Base-by-base conservation (phyloP, 1,140 invertebrate species). In the Pygmarrhopalites habei region DNA sequence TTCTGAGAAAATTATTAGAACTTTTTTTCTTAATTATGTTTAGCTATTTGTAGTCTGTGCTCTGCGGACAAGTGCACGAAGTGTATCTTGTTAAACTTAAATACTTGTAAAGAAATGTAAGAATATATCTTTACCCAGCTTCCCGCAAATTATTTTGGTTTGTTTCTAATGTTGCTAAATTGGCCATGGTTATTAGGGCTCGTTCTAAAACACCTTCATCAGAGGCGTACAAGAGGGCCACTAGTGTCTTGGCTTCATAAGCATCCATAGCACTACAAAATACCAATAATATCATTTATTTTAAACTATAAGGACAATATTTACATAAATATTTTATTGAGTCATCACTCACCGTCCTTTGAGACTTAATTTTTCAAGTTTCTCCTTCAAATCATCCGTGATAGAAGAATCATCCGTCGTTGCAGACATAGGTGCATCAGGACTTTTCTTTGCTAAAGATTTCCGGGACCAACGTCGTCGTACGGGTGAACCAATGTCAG, bases 71-170 rank as follows among this genome's bases (percentile, higher is more conserved):
- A n/a, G n/a, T n/a, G n/a, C n/a, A n/a, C n/a, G n/a, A n/a, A n/a
- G n/a, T n/a, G n/a, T n/a, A n/a, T n/a, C n/a, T n/a, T n/a, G n/a
- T n/a, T n/a, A n/a, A n/a, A n/a, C n/a, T n/a, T n/a, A n/a, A n/a
- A n/a, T n/a, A n/a, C n/a, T n/a, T n/a, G n/a, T n/a, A n/a, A n/a
- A n/a, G n/a, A n/a, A n/a, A n/a, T n/a, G n/a, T n/a, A n/a, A n/a
- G n/a, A n/a, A n/a, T n/a, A n/a, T n/a, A n/a, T n/a, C n/a, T n/a
- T n/a, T n/a, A n/a, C n/a, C n/a, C 81, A 62, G 78, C 77, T 73
- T 82, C 80, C 60, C 81, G 72, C 25, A 83, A 72, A 56, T 76
- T 75, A 71, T 82, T 77, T 79, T 83, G 74, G 51, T 70, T 70
- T 32, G 55, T 35, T 52, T 67, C 69, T 30, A 70, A 55, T 5